Conservation (phyloP, 2,797 vertebrate species). For the Dicrostonyx torquatus region DNA sequence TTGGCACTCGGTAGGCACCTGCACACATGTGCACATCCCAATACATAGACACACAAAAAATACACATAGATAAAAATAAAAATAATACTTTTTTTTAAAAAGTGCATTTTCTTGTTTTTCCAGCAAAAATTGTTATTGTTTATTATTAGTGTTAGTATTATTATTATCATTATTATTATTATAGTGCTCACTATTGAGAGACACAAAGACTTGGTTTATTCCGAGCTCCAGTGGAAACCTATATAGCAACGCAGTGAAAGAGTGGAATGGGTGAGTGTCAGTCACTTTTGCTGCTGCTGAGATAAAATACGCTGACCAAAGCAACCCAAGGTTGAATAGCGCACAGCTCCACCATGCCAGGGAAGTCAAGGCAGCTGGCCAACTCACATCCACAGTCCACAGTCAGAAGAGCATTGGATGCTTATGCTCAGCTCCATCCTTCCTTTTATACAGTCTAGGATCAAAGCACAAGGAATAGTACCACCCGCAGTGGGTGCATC, state of each 20-base stretch:
- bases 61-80: neutral
- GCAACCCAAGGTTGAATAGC: neutral
- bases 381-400: neutral
- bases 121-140: neutral
- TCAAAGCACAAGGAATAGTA: neutral
- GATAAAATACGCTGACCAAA: neutral
- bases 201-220: neutral
- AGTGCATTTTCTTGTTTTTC: conserved; percentile 78
- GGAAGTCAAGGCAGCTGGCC: neutral
- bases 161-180: neutral
- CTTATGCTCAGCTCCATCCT: neutral
- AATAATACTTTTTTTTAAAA: neutral
- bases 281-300: neutral
- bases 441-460: neutral
- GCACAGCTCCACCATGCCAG: neutral
- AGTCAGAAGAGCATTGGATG: neutral
- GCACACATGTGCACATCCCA: neutral
- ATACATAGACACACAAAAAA: neutral
- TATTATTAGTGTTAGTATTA: neutral
- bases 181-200: conserved; percentile 31
- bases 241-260: neutral
- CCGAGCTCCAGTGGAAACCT: neutral
- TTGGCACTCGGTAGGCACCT: neutral
- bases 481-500: neutral
- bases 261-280: neutral